phyloP scores from a whole-genome alignment of 2,888 invertebrate species.

The Prenolepis imparis region DNA sequence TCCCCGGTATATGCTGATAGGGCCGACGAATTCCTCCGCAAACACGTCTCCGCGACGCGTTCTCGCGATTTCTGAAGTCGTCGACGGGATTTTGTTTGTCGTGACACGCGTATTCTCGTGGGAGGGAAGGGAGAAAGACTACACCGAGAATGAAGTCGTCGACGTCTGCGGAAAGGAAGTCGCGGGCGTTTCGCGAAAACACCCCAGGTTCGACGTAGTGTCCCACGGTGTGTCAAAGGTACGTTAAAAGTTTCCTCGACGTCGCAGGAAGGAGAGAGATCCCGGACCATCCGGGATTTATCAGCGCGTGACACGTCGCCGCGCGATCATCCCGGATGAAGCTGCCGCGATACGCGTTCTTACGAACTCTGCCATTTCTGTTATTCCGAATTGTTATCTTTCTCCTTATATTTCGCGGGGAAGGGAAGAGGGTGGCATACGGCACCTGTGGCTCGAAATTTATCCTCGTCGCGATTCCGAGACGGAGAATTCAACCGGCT shows the following conservation, averaged over 20 bases:
- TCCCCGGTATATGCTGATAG: conserved; percentile 10
- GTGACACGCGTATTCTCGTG: background rate
- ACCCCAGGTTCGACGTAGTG: background rate
- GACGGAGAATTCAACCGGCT: background rate
- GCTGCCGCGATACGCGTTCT: too few species aligned
- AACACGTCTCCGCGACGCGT: conserved; percentile 15
- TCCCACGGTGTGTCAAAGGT: background rate
- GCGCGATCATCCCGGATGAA: background rate
- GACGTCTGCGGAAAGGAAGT: conserved; percentile 9
- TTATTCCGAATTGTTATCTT: background rate
- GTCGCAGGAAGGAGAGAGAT: too few species aligned
- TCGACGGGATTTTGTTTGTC: conserved; percentile 8
- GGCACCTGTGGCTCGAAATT: background rate
- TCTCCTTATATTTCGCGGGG: background rate
- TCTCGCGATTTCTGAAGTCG: conserved; percentile 45
- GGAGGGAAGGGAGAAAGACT: too few species aligned
- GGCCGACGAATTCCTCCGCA: conserved; percentile 32
- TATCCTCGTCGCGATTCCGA: background rate
- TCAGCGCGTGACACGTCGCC: background rate
- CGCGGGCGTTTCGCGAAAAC: background rate
- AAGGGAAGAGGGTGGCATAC: background rate
- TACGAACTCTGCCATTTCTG: background rate
- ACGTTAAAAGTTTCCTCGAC: background rate
- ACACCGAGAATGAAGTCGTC: background rate
- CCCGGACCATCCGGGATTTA: conserved; percentile 9